Evolutionary conservation across 2,888 invertebrate genomes (phyloP).

Genomic region (Xiphydria camelus): DNA sequence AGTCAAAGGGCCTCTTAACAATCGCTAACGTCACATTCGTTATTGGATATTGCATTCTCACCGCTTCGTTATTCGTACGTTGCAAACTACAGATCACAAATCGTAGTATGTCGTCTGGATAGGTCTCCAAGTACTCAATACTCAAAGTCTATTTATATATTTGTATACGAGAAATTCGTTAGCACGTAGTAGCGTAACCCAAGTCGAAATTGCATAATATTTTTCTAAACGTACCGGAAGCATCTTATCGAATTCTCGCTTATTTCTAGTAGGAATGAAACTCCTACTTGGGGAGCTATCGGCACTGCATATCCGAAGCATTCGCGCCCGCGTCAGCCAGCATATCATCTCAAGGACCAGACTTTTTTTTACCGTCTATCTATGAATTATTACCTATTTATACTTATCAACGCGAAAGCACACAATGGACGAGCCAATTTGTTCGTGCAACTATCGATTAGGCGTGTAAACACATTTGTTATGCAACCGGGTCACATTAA

Average conservation of each 20-base stretch:
- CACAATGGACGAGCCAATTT: constrained; percentile 11
- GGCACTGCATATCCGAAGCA: constrained; percentile 13
- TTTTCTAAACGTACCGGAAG: constrained; percentile 33
- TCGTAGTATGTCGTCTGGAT: constrained; percentile 23
- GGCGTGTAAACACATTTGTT: constrained; percentile 12
- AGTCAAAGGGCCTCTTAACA: constrained; percentile 35
- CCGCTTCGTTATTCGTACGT: not conserved
- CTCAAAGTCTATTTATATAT: constrained; percentile 28
- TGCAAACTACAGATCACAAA: not conserved
- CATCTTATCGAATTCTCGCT: not conserved
- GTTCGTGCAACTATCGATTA: constrained; percentile 10
- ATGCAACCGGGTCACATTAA: constrained; percentile 21
- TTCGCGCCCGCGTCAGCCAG: constrained; percentile 31
- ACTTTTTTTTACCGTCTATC: constrained; percentile 8
- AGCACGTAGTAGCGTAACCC: constrained; percentile 19
- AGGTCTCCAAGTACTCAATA: constrained; percentile 33
- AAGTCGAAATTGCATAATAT: constrained; percentile 41
- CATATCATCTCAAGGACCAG: constrained; percentile 47
- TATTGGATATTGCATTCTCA: constrained; percentile 20
- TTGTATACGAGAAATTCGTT: constrained; percentile 25
- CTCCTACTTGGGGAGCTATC: constrained; percentile 18
- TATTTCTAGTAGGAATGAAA: not conserved
- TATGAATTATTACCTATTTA: constrained; percentile 9
- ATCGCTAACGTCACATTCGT: constrained; percentile 16
- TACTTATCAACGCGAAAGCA: constrained; percentile 17